Conservation (phyloP, 2,888 invertebrate genomes). For the Neoascia interrupta region DNA sequence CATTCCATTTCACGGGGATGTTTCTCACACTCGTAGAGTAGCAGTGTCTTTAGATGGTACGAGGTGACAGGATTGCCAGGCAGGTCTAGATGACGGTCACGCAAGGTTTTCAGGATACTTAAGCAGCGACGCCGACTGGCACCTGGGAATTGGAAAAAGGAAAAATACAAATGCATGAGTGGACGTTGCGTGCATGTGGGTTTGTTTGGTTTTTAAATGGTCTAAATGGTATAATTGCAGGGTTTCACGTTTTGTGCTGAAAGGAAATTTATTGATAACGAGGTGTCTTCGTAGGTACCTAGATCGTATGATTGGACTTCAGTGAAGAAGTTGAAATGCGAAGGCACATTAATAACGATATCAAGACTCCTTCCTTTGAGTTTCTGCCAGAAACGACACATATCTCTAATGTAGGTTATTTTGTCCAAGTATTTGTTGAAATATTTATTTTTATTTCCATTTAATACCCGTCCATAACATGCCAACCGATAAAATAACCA, state of each 20-base stretch:
- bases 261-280: conserved; percentile 63
- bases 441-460: neutral
- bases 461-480: neutral
- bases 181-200: conserved; percentile 63
- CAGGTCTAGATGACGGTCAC: conserved; percentile 94
- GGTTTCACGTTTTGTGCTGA: conserved; percentile 64
- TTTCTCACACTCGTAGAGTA: conserved; percentile 97
- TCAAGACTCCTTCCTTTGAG: no score
- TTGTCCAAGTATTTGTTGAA: no score
- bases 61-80: conserved; percentile 94
- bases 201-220: conserved; percentile 22
- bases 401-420: no score
- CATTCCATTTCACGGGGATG: conserved; percentile 96
- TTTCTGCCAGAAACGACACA: no score
- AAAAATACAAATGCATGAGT: conserved; percentile 49
- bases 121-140: conserved; percentile 93
- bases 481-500: neutral
- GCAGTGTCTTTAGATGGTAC: conserved; percentile 93
- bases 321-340: neutral
- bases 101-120: conserved; percentile 93
- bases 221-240: conserved; percentile 47
- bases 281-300: conserved; percentile 17
- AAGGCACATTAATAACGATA: neutral
- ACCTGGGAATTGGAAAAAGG: conserved; percentile 73
- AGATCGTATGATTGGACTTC: no score